phyloP scores from a whole-genome alignment of 2,797 vertebrate genomes.

The Fistularia commersonii region DNA sequence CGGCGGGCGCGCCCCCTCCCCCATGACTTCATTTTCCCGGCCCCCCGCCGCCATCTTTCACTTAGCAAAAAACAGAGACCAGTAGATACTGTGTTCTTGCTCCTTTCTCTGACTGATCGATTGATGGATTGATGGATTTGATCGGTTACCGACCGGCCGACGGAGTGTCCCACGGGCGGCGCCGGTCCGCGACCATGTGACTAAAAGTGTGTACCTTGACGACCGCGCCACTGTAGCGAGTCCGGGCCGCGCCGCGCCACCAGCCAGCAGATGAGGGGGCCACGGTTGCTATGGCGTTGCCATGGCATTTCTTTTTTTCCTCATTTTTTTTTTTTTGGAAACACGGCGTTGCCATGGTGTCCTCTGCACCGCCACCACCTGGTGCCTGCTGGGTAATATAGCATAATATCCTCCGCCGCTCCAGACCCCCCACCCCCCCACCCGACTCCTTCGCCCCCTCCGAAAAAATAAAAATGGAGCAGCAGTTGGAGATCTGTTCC shows the following conservation, averaged over 20 bases:
- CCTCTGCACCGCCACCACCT: conserved; percentile 68
- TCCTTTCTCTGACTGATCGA: conserved; percentile 81
- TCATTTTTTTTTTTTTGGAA: no score
- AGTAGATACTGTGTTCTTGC: conserved; percentile 88
- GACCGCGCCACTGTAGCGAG: conserved; percentile 80
- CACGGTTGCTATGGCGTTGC: conserved; percentile 73
- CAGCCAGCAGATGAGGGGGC: conserved; percentile 69
- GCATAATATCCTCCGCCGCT: conserved; percentile 66
- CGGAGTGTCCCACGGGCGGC: no score
- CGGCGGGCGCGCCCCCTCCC: not conserved
- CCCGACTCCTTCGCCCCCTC: no score
- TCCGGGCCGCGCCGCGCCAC: conserved; percentile 79
- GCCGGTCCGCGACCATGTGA: no score
- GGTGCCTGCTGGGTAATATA: conserved; percentile 76
- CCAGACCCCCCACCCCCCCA: no score
- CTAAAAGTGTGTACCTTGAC: conserved; percentile 76
- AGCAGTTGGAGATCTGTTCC: no score
- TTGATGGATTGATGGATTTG: no score
- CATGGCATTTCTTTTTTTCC: conserved; percentile 67
- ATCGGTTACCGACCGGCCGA: no score
- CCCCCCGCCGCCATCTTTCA: conserved; percentile 66
- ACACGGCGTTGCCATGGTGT: conserved; percentile 71
- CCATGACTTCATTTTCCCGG: not conserved
- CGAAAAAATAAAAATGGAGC: no score
- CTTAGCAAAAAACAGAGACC: conserved; percentile 88